These are phyloP conservation scores for Meloe dianella DNA, from an alignment of 2,888 invertebrate genomes.

Conservation along the genomic window DNA sequence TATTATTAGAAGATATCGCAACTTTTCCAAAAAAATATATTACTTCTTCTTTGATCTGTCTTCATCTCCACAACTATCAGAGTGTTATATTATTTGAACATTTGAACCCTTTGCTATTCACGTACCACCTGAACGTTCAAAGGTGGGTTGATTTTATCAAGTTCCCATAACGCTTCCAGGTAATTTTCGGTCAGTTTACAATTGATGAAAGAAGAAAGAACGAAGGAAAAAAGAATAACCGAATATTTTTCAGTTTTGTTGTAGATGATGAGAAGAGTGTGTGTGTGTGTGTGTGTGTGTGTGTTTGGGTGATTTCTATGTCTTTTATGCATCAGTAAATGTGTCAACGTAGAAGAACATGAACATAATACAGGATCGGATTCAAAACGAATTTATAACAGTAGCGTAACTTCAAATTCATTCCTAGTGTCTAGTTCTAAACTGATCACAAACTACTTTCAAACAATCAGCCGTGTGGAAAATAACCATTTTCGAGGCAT, in stretches of 20 bases:
- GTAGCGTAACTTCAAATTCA: too few relatives aligned
- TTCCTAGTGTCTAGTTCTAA: too few relatives aligned
- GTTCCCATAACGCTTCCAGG: conserved; percentile 6
- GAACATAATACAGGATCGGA: too few relatives aligned
- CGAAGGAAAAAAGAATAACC: neutral
- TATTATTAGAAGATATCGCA: neutral
- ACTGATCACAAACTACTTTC: too few relatives aligned
- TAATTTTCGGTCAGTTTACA: conserved; percentile 4
- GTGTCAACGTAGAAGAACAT: neutral
- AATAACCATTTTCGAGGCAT: too few relatives aligned
- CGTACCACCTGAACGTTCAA: neutral
- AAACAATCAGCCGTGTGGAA: too few relatives aligned
- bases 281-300: neutral
- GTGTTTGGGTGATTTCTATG: neutral
- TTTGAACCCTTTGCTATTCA: conserved; percentile 2
- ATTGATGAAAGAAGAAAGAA: neutral
- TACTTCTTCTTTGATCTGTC: too few relatives aligned
- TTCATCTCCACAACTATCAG: neutral
- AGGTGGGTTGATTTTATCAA: neutral
- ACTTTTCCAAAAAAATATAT: neutral
- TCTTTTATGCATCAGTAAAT: neutral
- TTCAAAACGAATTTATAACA: too few relatives aligned
- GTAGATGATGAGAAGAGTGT: too few relatives aligned
- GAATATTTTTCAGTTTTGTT: too few relatives aligned
- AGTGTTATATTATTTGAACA: neutral